Conservation (phyloP, 1,140 invertebrate genomes). For the Glossosoma conforme region DNA sequence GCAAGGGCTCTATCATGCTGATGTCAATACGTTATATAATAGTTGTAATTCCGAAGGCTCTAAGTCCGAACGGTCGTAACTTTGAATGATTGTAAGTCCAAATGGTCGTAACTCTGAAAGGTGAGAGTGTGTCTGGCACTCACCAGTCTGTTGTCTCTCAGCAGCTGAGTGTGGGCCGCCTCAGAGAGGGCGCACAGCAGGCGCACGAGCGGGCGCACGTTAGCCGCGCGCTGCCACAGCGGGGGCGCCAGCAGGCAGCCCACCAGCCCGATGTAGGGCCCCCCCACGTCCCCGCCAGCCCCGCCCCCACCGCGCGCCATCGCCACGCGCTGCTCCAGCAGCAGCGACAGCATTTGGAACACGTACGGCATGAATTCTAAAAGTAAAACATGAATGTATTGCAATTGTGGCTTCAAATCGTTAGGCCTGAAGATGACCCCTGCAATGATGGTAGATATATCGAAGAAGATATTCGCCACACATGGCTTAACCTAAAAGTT, state of each 20-base stretch:
- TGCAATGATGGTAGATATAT: background rate
- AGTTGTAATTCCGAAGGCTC: no score
- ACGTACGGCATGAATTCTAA: slow-evolving; percentile 96
- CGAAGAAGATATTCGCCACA: no score
- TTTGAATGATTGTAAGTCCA: no score
- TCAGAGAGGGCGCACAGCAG: slow-evolving; percentile 82
- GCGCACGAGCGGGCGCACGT: slow-evolving; percentile 86
- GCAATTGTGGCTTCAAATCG: slow-evolving; percentile 10
- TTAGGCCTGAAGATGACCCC: no score
- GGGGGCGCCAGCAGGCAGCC: slow-evolving; percentile 81
- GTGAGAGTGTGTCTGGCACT: no score
- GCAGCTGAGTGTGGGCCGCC: slow-evolving; percentile 67
- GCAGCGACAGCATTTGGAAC: slow-evolving; percentile 91
- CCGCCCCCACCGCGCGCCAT: slow-evolving; percentile 53
- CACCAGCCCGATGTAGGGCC: slow-evolving; percentile 84
- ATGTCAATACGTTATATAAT: no score
- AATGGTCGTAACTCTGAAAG: no score
- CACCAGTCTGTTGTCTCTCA: slow-evolving; percentile 63
- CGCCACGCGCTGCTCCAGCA: slow-evolving; percentile 75
- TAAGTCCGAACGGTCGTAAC: no score
- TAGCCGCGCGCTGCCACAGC: slow-evolving; percentile 88
- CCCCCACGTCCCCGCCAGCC: slow-evolving; percentile 54
- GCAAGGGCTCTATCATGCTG: no score
- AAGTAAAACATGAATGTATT: slow-evolving; percentile 36
- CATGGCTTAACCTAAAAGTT: background rate